Base-by-base conservation (phyloP, 2,113 vertebrate genomes). In the Thalassoma bifasciatum region DNA sequence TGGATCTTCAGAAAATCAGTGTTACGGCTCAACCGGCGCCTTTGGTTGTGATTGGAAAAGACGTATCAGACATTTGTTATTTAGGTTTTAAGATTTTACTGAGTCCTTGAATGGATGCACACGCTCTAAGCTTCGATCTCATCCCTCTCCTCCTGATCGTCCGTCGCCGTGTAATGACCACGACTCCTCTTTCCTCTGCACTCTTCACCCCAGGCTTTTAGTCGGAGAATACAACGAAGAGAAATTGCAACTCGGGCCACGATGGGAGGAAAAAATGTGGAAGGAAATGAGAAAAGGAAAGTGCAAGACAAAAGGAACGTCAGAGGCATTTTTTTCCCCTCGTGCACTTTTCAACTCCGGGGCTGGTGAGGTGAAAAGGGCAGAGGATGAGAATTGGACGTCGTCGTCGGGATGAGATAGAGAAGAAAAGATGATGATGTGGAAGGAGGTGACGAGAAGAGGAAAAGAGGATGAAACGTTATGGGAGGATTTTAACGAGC, bases 231-330 rank as follows among this genome's bases (percentile, higher is more conserved):
- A 30, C 26, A 38, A 40, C 4, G 9, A 61, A 75, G 65, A 84
- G 57, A 76, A 67, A 82, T 75, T 78, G 73, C 30, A 1, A 38
- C 63, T 30, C 13, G 2, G 26, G 51, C 37, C 24, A 5, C 44
- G 71, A 80, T 79, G 72, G 70, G 65, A 52, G 65, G 46, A 81
- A 87, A 79, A 60, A 75, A 88, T 90, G 86, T 80, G 47, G 72
- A 80, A 85, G 87, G 87, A 91, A 88, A 89, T 89, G 83, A 88
- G 82, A 87, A 85, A 82, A 72, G 84, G 62, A 87, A 85, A 75
- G 73, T 53, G 40, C 71, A 19, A 51, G 70, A 75, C 67, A 60
- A 73, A 53, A 63, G 40, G 47, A 69, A 73, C 24, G 19, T 53
- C 56, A 58, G 42, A 42, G 57, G 58, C 70, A 58, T 81, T 81